Evolutionary conservation across 2,113 vertebrate species (phyloP).

Genomic region (Tenrec ecaudatus): DNA sequence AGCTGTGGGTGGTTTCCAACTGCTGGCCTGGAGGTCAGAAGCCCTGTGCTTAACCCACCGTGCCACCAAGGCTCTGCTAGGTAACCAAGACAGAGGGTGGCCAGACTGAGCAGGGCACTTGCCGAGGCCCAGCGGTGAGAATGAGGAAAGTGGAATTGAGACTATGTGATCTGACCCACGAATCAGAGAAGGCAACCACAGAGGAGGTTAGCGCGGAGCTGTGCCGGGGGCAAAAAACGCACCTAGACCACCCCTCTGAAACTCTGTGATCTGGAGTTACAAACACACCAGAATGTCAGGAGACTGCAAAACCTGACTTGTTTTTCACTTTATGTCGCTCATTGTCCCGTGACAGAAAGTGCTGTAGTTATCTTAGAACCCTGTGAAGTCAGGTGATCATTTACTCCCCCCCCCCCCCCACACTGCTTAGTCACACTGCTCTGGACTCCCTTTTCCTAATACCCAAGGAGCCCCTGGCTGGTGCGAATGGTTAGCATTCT

Average conservation of each 20-base stretch:
- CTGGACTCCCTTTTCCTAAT: background rate
- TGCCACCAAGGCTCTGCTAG: too few relatives aligned
- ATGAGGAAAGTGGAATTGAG: background rate
- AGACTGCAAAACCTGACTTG: background rate
- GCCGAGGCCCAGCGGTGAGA: background rate
- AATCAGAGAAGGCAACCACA: too few relatives aligned
- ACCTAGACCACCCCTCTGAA: background rate
- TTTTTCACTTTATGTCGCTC: background rate
- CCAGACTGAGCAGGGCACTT: background rate
- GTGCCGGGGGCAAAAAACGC: background rate
- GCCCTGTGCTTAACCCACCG: too few relatives aligned
- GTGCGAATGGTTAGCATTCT: background rate
- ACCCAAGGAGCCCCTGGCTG: background rate
- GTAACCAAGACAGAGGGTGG: background rate
- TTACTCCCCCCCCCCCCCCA: too few relatives aligned
- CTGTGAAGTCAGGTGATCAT: background rate
- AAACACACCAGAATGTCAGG: background rate
- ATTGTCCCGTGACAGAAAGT: background rate
- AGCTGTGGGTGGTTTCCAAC: too few relatives aligned
- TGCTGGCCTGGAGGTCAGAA: too few relatives aligned
- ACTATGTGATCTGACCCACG: background rate
- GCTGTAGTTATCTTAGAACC: background rate
- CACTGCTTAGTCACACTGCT: background rate
- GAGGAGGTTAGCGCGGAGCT: background rate
- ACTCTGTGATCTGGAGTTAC: background rate